These are phyloP conservation scores for Nerophis lumbriciformis DNA, from an alignment of 2,113 vertebrate species.

Conservation along the genomic window DNA sequence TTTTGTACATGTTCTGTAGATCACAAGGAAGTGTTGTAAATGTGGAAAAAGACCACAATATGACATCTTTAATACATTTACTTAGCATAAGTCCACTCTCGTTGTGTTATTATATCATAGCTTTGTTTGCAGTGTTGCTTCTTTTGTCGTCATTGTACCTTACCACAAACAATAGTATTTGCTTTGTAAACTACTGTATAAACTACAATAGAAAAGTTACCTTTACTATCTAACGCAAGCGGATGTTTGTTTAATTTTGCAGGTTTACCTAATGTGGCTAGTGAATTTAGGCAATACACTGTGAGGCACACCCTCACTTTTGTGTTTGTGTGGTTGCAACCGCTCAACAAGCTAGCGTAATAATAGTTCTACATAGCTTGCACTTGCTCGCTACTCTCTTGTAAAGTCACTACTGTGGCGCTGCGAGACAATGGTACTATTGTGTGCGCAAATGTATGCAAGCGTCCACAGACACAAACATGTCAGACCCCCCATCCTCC, in stretches of 20 bases:
- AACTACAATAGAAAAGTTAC: background rate
- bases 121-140: constrained; percentile 15
- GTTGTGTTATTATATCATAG: constrained; percentile 10
- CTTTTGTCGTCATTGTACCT: constrained; percentile 22
- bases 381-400: constrained; percentile 25
- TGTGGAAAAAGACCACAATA: background rate
- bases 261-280: background rate
- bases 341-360: constrained; percentile 1
- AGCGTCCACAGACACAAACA: constrained; percentile 2
- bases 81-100: background rate
- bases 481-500: constrained; percentile 1
- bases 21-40: too few species aligned
- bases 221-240: constrained; percentile 11
- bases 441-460: constrained; percentile 37
- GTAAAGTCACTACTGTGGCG: constrained; percentile 31
- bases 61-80: background rate
- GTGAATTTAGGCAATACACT: too few species aligned
- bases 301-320: too few species aligned
- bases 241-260: background rate
- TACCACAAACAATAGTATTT: constrained; percentile 4
- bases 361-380: constrained; percentile 19
- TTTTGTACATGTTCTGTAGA: too few species aligned
- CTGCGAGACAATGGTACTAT: constrained; percentile 45
- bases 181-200: background rate
- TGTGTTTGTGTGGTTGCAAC: background rate